Evolutionary conservation across 2,113 vertebrate genomes (phyloP).

Genomic region (Machaerirhynchus nigripectus): DNA sequence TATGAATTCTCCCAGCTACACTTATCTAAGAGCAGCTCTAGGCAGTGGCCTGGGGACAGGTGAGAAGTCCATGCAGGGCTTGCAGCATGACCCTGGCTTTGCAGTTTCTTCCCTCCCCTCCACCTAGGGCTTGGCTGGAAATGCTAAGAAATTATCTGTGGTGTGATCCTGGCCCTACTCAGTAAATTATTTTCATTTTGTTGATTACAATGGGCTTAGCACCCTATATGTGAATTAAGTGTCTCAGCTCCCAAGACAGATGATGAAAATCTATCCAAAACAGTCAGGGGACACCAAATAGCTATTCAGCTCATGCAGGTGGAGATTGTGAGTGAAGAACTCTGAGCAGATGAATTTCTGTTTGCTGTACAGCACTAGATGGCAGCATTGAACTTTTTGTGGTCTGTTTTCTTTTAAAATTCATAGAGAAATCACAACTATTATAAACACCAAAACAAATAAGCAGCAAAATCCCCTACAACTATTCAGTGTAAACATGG

Average conservation of each 20-base stretch:
- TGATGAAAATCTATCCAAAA: not conserved
- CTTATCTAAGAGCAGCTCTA: not conserved
- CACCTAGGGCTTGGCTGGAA: not conserved
- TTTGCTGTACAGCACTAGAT: constrained; percentile 56
- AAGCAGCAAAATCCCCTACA: not conserved
- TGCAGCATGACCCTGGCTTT: not conserved
- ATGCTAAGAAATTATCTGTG: not conserved
- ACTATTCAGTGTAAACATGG: not conserved
- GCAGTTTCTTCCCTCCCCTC: not conserved
- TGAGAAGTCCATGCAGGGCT: not conserved
- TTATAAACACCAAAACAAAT: not conserved
- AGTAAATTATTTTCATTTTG: not conserved
- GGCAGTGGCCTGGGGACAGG: not conserved
- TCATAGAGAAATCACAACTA: not conserved
- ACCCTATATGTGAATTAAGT: not conserved
- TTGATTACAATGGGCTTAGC: not conserved
- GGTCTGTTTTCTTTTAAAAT: not conserved
- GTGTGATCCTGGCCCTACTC: not conserved
- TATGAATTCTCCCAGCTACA: not conserved
- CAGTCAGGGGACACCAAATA: not conserved
- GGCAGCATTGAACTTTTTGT: constrained; percentile 68
- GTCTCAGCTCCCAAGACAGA: not conserved
- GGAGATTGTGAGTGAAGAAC: not conserved
- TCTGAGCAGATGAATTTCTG: not conserved
- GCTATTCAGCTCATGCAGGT: not conserved